phyloP scores from a whole-genome alignment of 2,888 invertebrate genomes.

The Rhagium mordax region DNA sequence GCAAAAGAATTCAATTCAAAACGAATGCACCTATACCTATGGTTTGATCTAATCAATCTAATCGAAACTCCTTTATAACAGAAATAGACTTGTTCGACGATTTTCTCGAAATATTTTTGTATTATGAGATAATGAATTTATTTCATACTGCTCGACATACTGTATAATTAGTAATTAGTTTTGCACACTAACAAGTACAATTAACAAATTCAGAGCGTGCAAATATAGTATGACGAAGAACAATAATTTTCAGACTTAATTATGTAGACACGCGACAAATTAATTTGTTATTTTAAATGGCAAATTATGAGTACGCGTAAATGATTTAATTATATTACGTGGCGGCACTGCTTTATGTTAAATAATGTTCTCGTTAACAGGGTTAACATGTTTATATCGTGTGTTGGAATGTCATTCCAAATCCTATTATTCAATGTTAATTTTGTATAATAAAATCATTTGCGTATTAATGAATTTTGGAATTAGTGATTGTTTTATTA shows the following conservation, averaged over 20 bases:
- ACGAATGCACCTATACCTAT: too few relatives aligned
- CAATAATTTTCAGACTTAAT: conserved; percentile 23
- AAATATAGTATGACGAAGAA: conserved; percentile 11
- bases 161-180: too few relatives aligned
- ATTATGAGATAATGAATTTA: too few relatives aligned
- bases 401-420: neutral
- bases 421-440: neutral
- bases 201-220: neutral
- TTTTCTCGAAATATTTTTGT: too few relatives aligned
- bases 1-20: too few relatives aligned
- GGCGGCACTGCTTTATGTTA: conserved; percentile 5
- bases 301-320: conserved; percentile 4
- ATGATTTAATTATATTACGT: conserved; percentile 16
- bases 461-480: neutral
- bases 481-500: too few relatives aligned
- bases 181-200: neutral
- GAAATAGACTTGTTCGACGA: too few relatives aligned
- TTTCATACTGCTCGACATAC: too few relatives aligned
- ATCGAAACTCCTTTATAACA: too few relatives aligned
- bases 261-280: conserved; percentile 27
- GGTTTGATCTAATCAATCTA: too few relatives aligned
- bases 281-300: conserved; percentile 30
- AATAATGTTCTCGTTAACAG: neutral
- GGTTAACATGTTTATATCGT: neutral
- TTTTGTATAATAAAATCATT: neutral